Evolutionary conservation across 2,113 vertebrate species (phyloP).

Genomic region (Danionella cerebrum): DNA sequence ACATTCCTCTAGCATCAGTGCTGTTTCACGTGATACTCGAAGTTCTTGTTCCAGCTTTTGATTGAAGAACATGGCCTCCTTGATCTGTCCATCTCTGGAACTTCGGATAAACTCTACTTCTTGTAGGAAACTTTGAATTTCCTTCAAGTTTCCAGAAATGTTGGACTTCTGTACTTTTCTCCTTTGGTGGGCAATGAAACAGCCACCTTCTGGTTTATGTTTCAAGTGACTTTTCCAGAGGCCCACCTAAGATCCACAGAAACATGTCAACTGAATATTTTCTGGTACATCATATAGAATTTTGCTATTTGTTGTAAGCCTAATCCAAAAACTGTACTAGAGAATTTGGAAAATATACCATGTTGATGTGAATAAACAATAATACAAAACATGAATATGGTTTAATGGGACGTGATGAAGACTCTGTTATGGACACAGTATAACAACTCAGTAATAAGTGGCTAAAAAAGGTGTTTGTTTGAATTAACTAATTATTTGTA

Average conservation of each 20-base stretch:
- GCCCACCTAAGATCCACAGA: constrained; percentile 69
- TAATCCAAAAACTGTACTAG: no score
- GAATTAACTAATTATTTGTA: no score
- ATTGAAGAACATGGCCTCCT: constrained; percentile 68
- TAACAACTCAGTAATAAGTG: no score
- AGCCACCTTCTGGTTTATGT: constrained; percentile 60
- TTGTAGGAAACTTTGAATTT: constrained; percentile 65
- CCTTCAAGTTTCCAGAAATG: constrained; percentile 41
- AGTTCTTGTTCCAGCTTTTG: constrained; percentile 77
- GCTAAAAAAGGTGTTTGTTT: no score
- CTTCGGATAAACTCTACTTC: constrained; percentile 69
- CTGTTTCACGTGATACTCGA: constrained; percentile 64
- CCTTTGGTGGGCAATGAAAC: constrained; percentile 59
- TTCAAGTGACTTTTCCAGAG: constrained; percentile 79
- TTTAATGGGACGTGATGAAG: no score
- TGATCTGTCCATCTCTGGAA: constrained; percentile 68
- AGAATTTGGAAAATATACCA: no score
- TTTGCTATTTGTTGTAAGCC: no score
- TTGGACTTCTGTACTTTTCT: constrained; percentile 38
- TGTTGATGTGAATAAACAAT: no score
- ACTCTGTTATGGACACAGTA: no score
- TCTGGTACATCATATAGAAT: neutral
- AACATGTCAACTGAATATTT: neutral
- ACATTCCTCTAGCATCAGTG: constrained; percentile 67
- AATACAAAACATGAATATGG: no score